Conservation (phyloP, 37 sponge, comb jelly and placozoan species). For the Cladorhizidae sp. region DNA sequence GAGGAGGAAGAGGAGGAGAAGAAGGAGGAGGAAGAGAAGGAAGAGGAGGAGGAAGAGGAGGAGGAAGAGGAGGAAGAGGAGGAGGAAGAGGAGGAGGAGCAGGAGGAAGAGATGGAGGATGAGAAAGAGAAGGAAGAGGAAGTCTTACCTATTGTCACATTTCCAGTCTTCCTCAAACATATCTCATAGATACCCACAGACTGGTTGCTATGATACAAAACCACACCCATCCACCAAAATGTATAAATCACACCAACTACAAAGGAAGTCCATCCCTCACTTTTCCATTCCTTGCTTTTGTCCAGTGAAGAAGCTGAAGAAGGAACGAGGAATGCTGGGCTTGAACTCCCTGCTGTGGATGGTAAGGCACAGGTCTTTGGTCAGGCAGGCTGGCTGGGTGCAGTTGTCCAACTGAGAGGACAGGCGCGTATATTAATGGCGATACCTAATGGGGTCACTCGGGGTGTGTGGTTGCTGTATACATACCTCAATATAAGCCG, state of each 20-base stretch:
- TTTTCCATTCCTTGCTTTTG: conserved; percentile 27
- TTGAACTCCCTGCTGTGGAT: conserved; percentile 68
- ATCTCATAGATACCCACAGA: conserved; percentile 67
- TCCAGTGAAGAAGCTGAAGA: conserved; percentile 73
- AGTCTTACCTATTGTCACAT: conserved; percentile 24
- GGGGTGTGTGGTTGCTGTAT: not conserved
- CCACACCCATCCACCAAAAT: not conserved
- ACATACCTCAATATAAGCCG: conserved; percentile 86
- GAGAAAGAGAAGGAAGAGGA: not conserved
- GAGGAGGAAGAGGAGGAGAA: not conserved
- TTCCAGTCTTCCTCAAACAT: conserved; percentile 58
- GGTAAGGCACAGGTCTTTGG: conserved; percentile 68
- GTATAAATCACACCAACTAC: not conserved
- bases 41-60: not conserved
- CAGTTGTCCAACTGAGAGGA: conserved; percentile 70
- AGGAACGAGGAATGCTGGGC: conserved; percentile 49
- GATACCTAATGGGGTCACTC: not conserved
- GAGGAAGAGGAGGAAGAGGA: not conserved
- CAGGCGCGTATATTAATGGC: not conserved
- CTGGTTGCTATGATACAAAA: conserved; percentile 9
- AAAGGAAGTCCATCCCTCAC: not conserved
- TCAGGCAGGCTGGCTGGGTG: conserved; percentile 80
- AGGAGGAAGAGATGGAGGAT: conserved; percentile 8
- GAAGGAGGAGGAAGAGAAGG: not conserved
- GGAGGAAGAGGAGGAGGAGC: not conserved